These are phyloP conservation scores for Euphysa ruthae DNA, from an alignment of 30 jellyfish, hydroid and myxozoan species.

Conservation along the genomic window DNA sequence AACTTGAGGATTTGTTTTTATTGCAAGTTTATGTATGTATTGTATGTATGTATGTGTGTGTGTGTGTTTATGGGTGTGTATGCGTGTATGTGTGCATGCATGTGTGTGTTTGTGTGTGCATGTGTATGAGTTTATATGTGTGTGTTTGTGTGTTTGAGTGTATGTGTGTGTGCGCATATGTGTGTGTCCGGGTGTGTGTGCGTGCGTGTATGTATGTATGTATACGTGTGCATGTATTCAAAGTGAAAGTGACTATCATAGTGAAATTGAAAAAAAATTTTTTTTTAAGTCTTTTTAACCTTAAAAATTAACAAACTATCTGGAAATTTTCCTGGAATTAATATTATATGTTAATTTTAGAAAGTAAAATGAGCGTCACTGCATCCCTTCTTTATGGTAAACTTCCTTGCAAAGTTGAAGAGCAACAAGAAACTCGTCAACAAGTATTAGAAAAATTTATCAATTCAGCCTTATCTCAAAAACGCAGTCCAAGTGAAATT, in stretches of 20 bases:
- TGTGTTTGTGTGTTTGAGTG: background rate
- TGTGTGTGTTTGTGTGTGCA: background rate
- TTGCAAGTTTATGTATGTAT: no score
- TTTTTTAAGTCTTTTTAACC: background rate
- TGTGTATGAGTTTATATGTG: background rate
- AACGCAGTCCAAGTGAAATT: slow-evolving; percentile 20
- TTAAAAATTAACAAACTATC: no score
- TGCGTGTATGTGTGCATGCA: background rate
- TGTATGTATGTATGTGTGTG: no score
- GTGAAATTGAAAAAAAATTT: background rate
- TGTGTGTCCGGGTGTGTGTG: background rate
- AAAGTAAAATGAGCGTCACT: background rate
- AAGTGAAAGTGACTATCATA: background rate
- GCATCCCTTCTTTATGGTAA: background rate
- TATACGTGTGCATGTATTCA: background rate
- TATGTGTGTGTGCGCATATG: background rate
- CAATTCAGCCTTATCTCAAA: slow-evolving; percentile 12
- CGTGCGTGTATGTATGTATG: background rate
- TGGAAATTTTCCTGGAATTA: no score
- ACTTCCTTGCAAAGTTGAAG: background rate
- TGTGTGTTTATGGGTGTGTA: background rate
- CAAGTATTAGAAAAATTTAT: slow-evolving; percentile 12
- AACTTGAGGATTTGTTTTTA: no score
- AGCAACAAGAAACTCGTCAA: background rate
- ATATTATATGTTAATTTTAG: no score